These are phyloP conservation scores for Cerastis rubricosa DNA, from an alignment of 2,888 invertebrate genomes.

Conservation along the genomic window DNA sequence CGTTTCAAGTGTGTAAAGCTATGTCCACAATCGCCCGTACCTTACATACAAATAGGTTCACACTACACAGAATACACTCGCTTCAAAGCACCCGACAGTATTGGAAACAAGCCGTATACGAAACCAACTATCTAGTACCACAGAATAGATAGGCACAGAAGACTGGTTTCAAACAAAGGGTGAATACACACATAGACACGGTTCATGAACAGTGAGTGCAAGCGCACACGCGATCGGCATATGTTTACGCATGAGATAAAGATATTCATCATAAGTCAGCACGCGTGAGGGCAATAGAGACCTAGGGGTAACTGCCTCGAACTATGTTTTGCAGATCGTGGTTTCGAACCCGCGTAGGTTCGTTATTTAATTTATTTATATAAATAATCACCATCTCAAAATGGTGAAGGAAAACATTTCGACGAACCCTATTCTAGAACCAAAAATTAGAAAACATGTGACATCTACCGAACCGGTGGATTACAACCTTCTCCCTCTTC, in stretches of 20 bases:
- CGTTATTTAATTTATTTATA: too few relatives aligned
- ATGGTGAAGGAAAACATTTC: not conserved
- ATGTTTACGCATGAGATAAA: not conserved
- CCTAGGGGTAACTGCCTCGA: not conserved
- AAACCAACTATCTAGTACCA: conserved; percentile 37
- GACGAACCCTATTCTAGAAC: not conserved
- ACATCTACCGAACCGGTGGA: not conserved
- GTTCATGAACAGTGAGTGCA: not conserved
- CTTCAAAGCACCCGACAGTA: conserved; percentile 42
- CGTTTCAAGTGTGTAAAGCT: conserved; percentile 6
- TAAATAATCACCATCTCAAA: not conserved
- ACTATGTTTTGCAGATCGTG: not conserved
- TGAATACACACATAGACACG: not conserved
- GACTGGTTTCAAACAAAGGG: not conserved
- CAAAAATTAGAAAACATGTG: not conserved
- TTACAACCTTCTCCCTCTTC: not conserved
- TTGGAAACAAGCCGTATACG: conserved; percentile 49
- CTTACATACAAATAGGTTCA: conserved; percentile 42
- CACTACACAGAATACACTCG: conserved; percentile 40
- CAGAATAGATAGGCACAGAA: conserved; percentile 14
- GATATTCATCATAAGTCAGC: not conserved
- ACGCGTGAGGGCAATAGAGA: not conserved
- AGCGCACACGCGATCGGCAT: not conserved
- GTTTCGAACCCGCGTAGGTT: too few relatives aligned
- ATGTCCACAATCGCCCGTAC: conserved; percentile 10